These are phyloP conservation scores for Nyctereutes procyonoides DNA, from an alignment of 2,113 vertebrate species.

Conservation along the genomic window DNA sequence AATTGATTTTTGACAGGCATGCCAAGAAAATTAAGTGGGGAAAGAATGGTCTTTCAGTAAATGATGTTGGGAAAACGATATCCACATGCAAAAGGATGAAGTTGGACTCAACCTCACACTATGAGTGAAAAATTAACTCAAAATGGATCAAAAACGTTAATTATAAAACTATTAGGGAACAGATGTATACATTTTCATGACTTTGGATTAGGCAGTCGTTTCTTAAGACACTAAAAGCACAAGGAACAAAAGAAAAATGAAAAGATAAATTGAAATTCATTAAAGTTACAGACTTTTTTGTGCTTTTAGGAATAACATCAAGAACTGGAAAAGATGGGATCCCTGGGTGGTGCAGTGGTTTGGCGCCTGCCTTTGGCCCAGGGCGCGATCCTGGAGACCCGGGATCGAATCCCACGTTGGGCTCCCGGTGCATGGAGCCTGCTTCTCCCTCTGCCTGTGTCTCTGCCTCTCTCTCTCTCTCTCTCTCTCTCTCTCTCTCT, in stretches of 20 bases:
- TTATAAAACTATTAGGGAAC: conserved; percentile 1
- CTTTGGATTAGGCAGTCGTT: neutral
- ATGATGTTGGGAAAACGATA: neutral
- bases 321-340: neutral
- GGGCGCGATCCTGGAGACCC: too few species aligned
- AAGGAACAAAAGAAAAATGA: neutral
- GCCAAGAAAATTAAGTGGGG: neutral
- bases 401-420: too few species aligned
- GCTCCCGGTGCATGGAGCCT: too few species aligned
- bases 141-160: neutral
- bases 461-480: too few species aligned
- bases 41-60: neutral
- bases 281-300: neutral
- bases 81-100: neutral
- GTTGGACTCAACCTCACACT: neutral
- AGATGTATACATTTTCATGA: neutral
- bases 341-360: too few species aligned
- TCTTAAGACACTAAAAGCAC: neutral
- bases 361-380: too few species aligned
- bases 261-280: neutral
- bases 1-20: neutral
- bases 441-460: too few species aligned
- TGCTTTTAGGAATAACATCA: neutral
- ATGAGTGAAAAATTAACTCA: neutral
- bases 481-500: too few species aligned